A percentile compares a stretch with the other conserved stretches of the same genome.
phyloP scores from a whole-genome alignment of 2,113 vertebrate genomes.

The Lophotis ruficrista region DNA sequence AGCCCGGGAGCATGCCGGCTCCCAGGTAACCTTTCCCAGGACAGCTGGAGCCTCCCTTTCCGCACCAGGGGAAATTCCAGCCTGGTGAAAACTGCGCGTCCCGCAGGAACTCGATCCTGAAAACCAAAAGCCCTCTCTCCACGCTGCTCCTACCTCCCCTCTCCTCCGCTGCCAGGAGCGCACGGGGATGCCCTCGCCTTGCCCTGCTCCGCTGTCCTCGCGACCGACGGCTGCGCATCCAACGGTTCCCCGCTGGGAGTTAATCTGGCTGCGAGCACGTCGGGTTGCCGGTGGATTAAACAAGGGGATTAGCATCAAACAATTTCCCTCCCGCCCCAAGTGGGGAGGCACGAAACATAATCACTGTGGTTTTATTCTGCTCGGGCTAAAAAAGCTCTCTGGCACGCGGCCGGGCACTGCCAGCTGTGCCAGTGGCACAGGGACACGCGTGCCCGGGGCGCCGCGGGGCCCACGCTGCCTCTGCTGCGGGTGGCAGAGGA shows the following conservation, averaged over 20 bases:
- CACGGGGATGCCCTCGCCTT: fast-evolving
- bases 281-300: constrained; percentile 30
- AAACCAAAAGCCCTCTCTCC: neutral
- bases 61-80: neutral
- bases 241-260: neutral
- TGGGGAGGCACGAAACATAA: neutral
- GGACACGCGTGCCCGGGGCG: fast-evolving
- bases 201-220: fast-evolving
- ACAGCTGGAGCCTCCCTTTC: neutral
- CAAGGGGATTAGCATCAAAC: constrained; percentile 49
- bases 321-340: neutral
- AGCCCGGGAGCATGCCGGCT: neutral
- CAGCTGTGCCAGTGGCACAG: neutral
- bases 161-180: fast-evolving
- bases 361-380: neutral
- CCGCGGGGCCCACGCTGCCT: fast-evolving
- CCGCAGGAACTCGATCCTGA: neutral
- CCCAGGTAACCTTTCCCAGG: neutral
- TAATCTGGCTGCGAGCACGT: neutral
- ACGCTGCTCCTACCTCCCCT: too few relatives aligned
- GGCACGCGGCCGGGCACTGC: fast-evolving
- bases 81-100: neutral
- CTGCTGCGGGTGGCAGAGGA: neutral
- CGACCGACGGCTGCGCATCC: fast-evolving
- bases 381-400: neutral